phyloP scores from a whole-genome alignment of 1,140 invertebrate genomes.

The Acromyrmex charruanus region DNA sequence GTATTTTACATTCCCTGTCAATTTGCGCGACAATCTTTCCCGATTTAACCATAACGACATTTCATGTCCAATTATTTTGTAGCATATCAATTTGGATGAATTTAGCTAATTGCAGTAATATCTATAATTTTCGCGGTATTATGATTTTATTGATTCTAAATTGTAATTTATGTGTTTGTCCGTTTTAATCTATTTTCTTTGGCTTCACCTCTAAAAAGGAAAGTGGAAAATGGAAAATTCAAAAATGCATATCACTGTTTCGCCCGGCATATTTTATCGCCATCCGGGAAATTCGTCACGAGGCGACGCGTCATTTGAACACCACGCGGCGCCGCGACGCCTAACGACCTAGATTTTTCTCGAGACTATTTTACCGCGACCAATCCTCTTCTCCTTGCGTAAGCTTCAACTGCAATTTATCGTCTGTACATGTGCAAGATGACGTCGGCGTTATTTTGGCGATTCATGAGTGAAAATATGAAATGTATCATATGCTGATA shows the following conservation, averaged over 20 bases:
- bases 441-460: slow-evolving; percentile 39
- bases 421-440: slow-evolving; percentile 43
- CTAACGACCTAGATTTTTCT: slow-evolving; percentile 67
- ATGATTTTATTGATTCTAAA: not conserved
- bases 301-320: slow-evolving; percentile 36
- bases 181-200: not conserved
- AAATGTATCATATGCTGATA: slow-evolving; percentile 33
- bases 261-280: slow-evolving; percentile 56
- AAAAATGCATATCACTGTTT: slow-evolving; percentile 57
- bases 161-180: slow-evolving; percentile 10
- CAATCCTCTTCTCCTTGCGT: slow-evolving; percentile 48
- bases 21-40: slow-evolving; percentile 11
- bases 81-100: not conserved
- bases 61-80: not conserved
- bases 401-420: slow-evolving; percentile 64
- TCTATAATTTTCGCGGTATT: not conserved
- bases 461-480: slow-evolving; percentile 40
- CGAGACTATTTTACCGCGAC: slow-evolving; percentile 51
- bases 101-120: not conserved
- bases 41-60: slow-evolving; percentile 43
- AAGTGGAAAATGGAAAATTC: slow-evolving; percentile 34
- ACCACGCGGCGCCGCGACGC: slow-evolving; percentile 36
- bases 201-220: not conserved
- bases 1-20: slow-evolving; percentile 14
- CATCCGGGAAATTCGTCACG: slow-evolving; percentile 51